These are phyloP conservation scores for Schizotus pectinicornis DNA, from an alignment of 2,888 invertebrate species.

Conservation along the genomic window DNA sequence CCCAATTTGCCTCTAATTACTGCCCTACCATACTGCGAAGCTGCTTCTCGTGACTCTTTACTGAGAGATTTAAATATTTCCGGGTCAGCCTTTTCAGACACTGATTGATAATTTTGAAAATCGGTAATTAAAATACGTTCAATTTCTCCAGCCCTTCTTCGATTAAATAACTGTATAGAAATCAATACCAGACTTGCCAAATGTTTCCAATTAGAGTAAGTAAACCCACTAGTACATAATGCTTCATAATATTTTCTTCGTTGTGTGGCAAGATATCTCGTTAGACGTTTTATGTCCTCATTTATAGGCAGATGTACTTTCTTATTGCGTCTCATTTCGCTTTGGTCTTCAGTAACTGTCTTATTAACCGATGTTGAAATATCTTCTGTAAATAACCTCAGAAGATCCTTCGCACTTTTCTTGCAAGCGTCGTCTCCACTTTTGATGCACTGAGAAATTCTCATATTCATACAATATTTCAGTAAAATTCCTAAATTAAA, in stretches of 20 bases:
- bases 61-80: conserved; percentile 9
- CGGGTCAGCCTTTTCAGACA: conserved; percentile 10
- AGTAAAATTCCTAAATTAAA: conserved; percentile 16
- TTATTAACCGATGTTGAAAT: conserved; percentile 8
- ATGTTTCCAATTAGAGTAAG: conserved; percentile 12
- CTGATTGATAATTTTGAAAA: conserved; percentile 12
- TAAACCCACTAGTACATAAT: conserved; percentile 14
- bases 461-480: conserved; percentile 4
- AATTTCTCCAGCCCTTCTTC: conserved; percentile 28
- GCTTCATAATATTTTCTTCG: conserved; percentile 3
- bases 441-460: too few species aligned
- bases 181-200: conserved; percentile 21
- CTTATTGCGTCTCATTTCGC: conserved; percentile 18
- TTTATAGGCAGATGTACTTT: conserved; percentile 21
- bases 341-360: conserved; percentile 19
- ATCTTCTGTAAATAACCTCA: conserved; percentile 17
- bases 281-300: conserved; percentile 22
- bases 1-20: not conserved
- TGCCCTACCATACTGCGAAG: conserved; percentile 4
- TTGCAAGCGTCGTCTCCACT: conserved; percentile 11
- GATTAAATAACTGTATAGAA: conserved; percentile 28
- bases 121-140: conserved; percentile 21
- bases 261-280: conserved; percentile 12
- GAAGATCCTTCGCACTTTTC: conserved; percentile 12
- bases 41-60: conserved; percentile 2